Conservation (phyloP, 2,113 vertebrate species). For the Diadophis punctatus region DNA sequence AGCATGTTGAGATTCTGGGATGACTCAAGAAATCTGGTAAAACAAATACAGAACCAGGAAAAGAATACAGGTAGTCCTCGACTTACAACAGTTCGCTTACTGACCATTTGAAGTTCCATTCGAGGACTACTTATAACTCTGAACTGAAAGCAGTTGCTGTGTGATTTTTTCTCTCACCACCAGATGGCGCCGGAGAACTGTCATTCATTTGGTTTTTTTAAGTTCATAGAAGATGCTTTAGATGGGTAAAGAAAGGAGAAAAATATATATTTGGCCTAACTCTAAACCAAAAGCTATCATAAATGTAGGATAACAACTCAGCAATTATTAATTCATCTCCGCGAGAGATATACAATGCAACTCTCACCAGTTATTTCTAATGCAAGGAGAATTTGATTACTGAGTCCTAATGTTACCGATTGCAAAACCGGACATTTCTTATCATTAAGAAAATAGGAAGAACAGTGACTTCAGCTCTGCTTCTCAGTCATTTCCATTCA, state of each 20-base stretch:
- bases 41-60: background rate
- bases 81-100: no score
- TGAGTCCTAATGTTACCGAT: background rate
- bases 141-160: background rate
- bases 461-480: background rate
- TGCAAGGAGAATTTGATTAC: background rate
- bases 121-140: background rate
- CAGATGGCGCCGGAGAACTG: background rate
- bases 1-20: background rate
- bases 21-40: background rate
- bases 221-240: background rate
- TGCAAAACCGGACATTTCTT: background rate
- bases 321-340: background rate
- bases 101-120: no score
- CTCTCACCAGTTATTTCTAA: background rate
- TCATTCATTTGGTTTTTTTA: background rate
- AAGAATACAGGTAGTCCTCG: background rate
- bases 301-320: background rate
- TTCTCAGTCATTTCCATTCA: background rate
- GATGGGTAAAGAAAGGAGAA: background rate
- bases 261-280: background rate
- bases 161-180: background rate
- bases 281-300: background rate
- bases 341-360: background rate
- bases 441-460: background rate